A percentile compares a stretch with the other conserved stretches of the same genome.
These are phyloP conservation scores for Styela clava DNA, from an alignment of 23 tunicate genomes.

Conservation along the genomic window DNA sequence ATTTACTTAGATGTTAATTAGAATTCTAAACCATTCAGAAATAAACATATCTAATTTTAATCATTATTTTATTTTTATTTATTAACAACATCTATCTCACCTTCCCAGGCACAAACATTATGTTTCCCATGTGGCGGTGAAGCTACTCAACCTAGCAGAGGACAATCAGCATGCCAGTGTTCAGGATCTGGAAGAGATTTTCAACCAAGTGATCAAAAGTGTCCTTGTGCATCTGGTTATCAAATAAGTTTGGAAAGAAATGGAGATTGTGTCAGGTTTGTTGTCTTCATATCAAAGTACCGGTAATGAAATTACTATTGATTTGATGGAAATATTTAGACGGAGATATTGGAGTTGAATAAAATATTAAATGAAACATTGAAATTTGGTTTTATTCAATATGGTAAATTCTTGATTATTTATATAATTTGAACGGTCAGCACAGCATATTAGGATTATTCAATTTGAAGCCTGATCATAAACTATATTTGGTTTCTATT, in stretches of 20 bases:
- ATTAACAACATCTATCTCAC: no score
- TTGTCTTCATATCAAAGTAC: background rate
- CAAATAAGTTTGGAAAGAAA: conserved; percentile 48
- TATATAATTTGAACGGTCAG: no score
- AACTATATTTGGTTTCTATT: no score
- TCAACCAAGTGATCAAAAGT: conserved; percentile 91
- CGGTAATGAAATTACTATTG: background rate
- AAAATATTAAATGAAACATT: background rate
- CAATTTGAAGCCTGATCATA: no score
- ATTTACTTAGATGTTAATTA: no score
- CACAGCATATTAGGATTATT: no score
- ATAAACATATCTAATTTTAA: no score
- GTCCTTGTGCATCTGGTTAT: conserved; percentile 95
- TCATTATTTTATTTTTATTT: background rate
- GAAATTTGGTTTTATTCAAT: background rate
- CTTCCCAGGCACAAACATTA: conserved; percentile 72
- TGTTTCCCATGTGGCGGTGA: conserved; percentile 91
- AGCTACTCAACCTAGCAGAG: conserved; percentile 78
- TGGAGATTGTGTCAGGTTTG: conserved; percentile 87
- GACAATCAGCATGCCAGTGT: conserved; percentile 80
- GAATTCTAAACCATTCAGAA: no score
- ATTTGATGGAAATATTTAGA: no score
- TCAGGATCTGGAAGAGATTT: conserved; percentile 92
- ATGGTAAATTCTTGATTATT: background rate
- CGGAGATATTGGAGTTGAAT: background rate